Evolutionary conservation across 1,140 invertebrate genomes (phyloP).

Genomic region (Pollicipes pollicipes): DNA sequence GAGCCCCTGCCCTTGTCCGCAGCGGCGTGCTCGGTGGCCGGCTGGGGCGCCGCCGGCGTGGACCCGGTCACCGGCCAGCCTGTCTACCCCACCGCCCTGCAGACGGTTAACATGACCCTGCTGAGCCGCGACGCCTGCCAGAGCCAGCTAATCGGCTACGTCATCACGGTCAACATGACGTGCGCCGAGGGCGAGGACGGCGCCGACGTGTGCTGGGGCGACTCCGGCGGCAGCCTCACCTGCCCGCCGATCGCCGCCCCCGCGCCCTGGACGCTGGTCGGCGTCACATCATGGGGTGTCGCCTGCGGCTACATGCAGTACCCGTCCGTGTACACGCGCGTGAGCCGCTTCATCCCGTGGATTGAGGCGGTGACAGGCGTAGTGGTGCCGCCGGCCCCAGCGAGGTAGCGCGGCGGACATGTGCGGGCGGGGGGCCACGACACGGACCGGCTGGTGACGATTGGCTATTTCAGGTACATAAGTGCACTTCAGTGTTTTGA

Average conservation of each 20-base stretch:
- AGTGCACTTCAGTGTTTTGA: no score
- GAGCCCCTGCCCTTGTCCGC: no score
- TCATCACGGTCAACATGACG: background rate
- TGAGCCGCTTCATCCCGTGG: constrained; percentile 57
- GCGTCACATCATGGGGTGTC: constrained; percentile 83
- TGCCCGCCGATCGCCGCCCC: background rate
- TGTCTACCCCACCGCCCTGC: background rate
- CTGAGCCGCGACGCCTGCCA: background rate
- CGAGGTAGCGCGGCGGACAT: no score
- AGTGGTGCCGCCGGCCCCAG: background rate
- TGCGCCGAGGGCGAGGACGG: constrained; percentile 5
- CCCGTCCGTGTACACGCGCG: constrained; percentile 70
- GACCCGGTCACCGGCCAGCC: background rate
- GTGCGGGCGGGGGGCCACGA: no score
- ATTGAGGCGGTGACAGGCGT: constrained; percentile 27
- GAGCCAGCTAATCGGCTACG: background rate
- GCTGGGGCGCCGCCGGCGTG: background rate
- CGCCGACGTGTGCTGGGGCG: constrained; percentile 25
- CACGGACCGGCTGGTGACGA: no score
- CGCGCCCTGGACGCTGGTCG: constrained; percentile 60
- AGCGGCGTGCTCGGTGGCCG: background rate
- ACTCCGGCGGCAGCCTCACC: constrained; percentile 34
- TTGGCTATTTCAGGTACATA: no score
- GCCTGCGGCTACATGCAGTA: constrained; percentile 78
- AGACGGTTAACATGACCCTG: background rate